Evolutionary conservation across 2,797 vertebrate species (phyloP).

Genomic region (Sparidentex hasta): DNA sequence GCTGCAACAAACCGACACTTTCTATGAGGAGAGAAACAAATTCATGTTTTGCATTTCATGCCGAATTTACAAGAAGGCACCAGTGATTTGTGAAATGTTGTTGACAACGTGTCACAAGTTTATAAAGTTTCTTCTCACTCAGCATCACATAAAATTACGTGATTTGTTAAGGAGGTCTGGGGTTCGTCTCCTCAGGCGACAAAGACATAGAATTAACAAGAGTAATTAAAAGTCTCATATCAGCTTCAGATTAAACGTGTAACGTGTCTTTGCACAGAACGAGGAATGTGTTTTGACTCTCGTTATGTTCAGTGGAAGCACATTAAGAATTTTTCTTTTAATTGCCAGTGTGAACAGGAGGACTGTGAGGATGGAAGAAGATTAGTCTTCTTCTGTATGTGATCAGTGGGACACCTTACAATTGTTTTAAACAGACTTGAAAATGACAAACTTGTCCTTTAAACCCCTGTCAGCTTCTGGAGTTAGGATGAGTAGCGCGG

Average conservation of each 20-base stretch:
- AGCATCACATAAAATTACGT: too few relatives aligned
- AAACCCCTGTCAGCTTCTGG: conserved; percentile 13
- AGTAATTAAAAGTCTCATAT: neutral
- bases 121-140: too few relatives aligned
- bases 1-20: too few relatives aligned
- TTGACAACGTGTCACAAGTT: too few relatives aligned
- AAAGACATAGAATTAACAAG: too few relatives aligned
- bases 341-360: neutral
- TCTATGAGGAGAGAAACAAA: too few relatives aligned
- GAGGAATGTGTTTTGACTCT: neutral
- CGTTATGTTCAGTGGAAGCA: neutral
- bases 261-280: neutral
- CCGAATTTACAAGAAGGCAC: too few relatives aligned
- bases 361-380: neutral
- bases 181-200: too few relatives aligned
- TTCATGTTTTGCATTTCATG: too few relatives aligned
- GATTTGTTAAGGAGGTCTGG: too few relatives aligned
- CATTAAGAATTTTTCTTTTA: neutral
- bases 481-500: conserved; percentile 9
- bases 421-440: neutral
- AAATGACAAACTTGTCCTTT: conserved; percentile 10
- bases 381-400: too few relatives aligned
- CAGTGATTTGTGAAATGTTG: too few relatives aligned
- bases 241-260: neutral
- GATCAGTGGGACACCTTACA: neutral